Evolutionary conservation across 2,888 invertebrate species (phyloP).

Genomic region (Pemphredon lugubris): DNA sequence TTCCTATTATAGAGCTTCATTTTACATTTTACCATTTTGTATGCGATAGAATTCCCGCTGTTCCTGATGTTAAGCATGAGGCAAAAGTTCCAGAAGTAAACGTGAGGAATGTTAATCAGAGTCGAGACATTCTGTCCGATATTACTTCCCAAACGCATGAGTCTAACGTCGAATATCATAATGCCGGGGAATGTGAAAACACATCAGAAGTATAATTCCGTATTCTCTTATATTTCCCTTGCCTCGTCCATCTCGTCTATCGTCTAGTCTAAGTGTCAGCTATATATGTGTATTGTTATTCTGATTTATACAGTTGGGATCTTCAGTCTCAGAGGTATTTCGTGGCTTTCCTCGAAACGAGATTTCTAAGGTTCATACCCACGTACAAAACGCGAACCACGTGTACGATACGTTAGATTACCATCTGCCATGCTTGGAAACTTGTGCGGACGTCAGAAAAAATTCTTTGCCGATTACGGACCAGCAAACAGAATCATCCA

Average conservation of each 20-base stretch:
- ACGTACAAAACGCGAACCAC: slow-evolving; percentile 56
- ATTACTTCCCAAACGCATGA: slow-evolving; percentile 11
- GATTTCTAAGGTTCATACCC: slow-evolving; percentile 60
- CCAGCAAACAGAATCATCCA: slow-evolving; percentile 31
- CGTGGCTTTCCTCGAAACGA: slow-evolving; percentile 66
- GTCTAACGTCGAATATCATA: not conserved
- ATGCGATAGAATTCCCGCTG: slow-evolving; percentile 11
- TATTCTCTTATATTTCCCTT: not conserved
- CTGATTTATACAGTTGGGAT: slow-evolving; percentile 16
- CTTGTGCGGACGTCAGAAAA: slow-evolving; percentile 27
- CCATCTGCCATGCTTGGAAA: slow-evolving; percentile 34
- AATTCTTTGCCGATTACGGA: slow-evolving; percentile 17
- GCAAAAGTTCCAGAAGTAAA: slow-evolving; percentile 2
- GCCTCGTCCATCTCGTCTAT: too few relatives aligned
- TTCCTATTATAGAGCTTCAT: not conserved
- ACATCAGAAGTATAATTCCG: not conserved
- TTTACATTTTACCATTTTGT: not conserved
- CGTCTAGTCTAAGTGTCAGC: too few relatives aligned
- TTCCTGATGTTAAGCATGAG: slow-evolving; percentile 4
- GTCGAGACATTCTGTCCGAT: slow-evolving; percentile 9
- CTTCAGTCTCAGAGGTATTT: slow-evolving; percentile 55
- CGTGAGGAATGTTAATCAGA: slow-evolving; percentile 8
- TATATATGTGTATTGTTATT: slow-evolving; percentile 7
- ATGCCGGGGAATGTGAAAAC: slow-evolving; percentile 19
- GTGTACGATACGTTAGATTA: slow-evolving; percentile 41